Conservation (phyloP, 2,888 invertebrate genomes). For the Cephus spinipes region DNA sequence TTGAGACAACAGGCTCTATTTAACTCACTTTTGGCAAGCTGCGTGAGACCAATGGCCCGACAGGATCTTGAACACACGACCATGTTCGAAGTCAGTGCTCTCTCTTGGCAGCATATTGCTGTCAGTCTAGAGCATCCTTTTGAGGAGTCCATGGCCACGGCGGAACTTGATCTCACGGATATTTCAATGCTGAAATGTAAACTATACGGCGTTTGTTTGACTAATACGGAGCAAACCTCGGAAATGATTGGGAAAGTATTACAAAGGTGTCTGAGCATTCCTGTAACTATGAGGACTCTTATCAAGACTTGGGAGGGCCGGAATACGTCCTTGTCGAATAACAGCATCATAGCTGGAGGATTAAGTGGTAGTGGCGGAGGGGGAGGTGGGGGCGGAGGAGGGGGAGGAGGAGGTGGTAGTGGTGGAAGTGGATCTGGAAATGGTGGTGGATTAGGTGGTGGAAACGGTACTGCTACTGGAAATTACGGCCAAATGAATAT, state of each 20-base stretch:
- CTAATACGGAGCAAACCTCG: conserved; percentile 67
- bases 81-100: conserved; percentile 93
- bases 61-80: conserved; percentile 81
- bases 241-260: conserved; percentile 77
- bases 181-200: conserved; percentile 83
- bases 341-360: conserved; percentile 67
- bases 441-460: conserved; percentile 64
- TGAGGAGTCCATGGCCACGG: conserved; percentile 93
- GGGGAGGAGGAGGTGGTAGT: conserved; percentile 66
- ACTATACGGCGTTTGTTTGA: conserved; percentile 72
- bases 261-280: conserved; percentile 92
- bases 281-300: conserved; percentile 87
- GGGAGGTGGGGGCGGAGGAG: conserved; percentile 60
- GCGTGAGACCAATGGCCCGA: conserved; percentile 84
- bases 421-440: conserved; percentile 70
- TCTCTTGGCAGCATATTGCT: conserved; percentile 90
- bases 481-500: conserved; percentile 37
- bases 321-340: conserved; percentile 70
- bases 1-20: conserved; percentile 92
- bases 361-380: conserved; percentile 76
- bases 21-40: conserved; percentile 89
- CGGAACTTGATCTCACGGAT: conserved; percentile 88
- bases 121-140: conserved; percentile 93
- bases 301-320: conserved; percentile 86
- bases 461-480: conserved; percentile 54